Evolutionary conservation across 2,888 invertebrate species (phyloP), one percentile per base, ranked within the genome.

Genomic region (Melanostoma mellinum): DNA sequence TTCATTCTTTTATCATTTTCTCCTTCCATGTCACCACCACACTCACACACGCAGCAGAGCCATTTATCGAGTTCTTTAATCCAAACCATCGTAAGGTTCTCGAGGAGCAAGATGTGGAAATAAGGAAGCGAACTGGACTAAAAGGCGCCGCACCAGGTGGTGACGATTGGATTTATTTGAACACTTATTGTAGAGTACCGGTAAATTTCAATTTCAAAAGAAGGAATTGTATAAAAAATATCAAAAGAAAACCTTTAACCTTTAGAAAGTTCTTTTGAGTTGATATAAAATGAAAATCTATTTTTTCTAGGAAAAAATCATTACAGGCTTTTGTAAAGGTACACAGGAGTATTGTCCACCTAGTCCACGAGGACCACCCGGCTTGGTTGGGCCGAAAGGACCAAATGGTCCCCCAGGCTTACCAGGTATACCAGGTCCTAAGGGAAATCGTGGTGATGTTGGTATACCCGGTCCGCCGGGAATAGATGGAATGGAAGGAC

Each of bases 111-210:
- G 95, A 95, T 85, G 93, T 93, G 3, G 92, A 93, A 38, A 93
- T 94, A 86, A 93, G 93, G 89, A 92, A 92, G 71, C 92, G 92
- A 77, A 93, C 93, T 0, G 94, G 94, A 0, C 92, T 92, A 4
- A 94, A 94, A 86, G 94, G 94, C 0, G 93, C 94, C 0, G 94
- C 94, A 0, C 94, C 95, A 1, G 95, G 94, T 0, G 95, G 94
- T 2, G 95, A 96, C 86, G 94, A 95, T 33, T 96, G 96, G 96
- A 95, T 97, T 86, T 97, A 97, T 95, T 91, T 97, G 86, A 96
- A 97, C 71, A 95, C 96, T 85, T 96, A 96, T 88, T 96, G 97
- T 42, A 94, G 97, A 87, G 96, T 97, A 87, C 96, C 97, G 88
- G 96, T 96, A 90, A 93, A 93, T 92, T 44, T 61, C 36, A 10